A percentile compares a stretch with the other conserved stretches of the same genome.
Evolutionary conservation across 2,888 invertebrate genomes (phyloP).

Genomic region (Altica lythri): DNA sequence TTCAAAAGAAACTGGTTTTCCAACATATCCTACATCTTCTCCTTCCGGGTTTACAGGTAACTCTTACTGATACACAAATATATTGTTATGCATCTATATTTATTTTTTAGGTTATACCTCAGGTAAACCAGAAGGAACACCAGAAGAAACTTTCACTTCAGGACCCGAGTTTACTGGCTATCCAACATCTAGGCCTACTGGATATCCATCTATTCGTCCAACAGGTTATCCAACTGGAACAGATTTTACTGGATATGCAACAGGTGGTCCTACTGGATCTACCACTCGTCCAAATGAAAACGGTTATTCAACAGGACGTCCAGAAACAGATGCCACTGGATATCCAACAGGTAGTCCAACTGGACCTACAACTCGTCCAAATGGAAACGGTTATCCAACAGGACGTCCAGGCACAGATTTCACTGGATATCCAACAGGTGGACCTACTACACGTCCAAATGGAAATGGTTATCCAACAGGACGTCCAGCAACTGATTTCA

Average conservation of each 20-base stretch:
- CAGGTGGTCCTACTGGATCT: slow-evolving; percentile 40
- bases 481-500: slow-evolving; percentile 22
- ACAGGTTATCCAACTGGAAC: slow-evolving; percentile 2
- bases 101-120: too few relatives aligned
- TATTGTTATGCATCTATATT: too few relatives aligned
- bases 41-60: slow-evolving; percentile 34
- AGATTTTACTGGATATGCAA: slow-evolving; percentile 46
- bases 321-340: slow-evolving; percentile 36
- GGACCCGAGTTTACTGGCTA: not conserved
- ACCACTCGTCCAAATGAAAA: slow-evolving; percentile 9
- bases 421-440: slow-evolving; percentile 50
- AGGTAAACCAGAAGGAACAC: slow-evolving; percentile 17
- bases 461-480: slow-evolving; percentile 25
- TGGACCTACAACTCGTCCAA: slow-evolving; percentile 9
- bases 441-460: slow-evolving; percentile 9
- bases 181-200: slow-evolving; percentile 8
- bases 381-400: slow-evolving; percentile 36
- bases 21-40: slow-evolving; percentile 27
- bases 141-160: not conserved
- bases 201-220: slow-evolving; percentile 2
- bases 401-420: not conserved
- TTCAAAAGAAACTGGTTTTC: slow-evolving; percentile 10
- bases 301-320: slow-evolving; percentile 31
- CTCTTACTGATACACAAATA: too few relatives aligned
- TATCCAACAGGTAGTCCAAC: slow-evolving; percentile 47